These are phyloP conservation scores for Ptyas mucosa DNA, from an alignment of 2,113 vertebrate genomes.

Conservation along the genomic window DNA sequence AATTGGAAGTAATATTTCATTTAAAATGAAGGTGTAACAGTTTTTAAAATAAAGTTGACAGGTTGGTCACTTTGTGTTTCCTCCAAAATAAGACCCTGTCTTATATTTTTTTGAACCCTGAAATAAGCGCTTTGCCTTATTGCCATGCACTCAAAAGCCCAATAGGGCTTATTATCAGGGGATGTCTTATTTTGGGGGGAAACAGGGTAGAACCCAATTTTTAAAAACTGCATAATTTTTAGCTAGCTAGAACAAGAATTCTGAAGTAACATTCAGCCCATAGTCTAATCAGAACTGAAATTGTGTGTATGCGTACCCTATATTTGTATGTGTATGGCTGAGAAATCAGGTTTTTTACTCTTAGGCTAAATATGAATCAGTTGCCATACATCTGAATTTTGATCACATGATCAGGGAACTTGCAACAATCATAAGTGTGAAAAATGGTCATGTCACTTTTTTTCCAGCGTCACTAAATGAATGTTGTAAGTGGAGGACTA, in stretches of 20 bases:
- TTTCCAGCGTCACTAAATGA: not conserved
- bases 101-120: too few species aligned
- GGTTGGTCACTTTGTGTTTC: not conserved
- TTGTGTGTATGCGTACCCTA: not conserved
- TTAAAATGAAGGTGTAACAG: not conserved
- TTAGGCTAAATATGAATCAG: not conserved
- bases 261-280: not conserved
- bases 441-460: not conserved
- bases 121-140: too few species aligned
- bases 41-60: not conserved
- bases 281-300: not conserved
- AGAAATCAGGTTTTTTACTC: not conserved
- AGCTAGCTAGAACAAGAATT: not conserved
- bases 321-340: not conserved
- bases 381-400: not conserved
- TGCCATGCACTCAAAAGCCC: too few species aligned
- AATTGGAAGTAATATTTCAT: not conserved
- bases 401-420: not conserved
- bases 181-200: too few species aligned
- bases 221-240: not conserved
- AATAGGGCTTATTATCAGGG: too few species aligned
- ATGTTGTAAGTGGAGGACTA: not conserved
- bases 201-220: not conserved
- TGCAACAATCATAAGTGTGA: not conserved
- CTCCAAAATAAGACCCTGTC: too few species aligned